A percentile compares a stretch with the other conserved stretches of the same genome.
Evolutionary conservation across 2,888 invertebrate genomes (phyloP).

Genomic region (Thecocarcelia acutangulata): DNA sequence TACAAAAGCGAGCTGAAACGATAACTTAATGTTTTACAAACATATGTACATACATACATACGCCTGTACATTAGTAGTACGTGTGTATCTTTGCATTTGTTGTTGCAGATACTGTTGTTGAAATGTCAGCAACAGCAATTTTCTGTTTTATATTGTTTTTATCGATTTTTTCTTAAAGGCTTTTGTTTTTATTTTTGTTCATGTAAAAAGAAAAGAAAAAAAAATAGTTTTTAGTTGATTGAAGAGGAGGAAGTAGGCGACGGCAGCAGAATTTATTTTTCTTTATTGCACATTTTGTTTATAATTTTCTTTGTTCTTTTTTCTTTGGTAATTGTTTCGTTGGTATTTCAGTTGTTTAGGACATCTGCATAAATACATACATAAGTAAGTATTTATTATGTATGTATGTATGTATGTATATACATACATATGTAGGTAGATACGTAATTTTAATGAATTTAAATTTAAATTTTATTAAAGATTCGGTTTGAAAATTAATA

Average conservation of each 20-base stretch:
- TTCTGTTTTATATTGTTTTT: constrained; percentile 59
- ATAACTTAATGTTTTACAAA: no score
- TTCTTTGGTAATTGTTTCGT: not conserved
- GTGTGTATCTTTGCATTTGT: not conserved
- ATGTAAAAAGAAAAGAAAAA: not conserved
- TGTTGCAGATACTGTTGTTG: constrained; percentile 42
- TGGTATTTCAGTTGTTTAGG: no score
- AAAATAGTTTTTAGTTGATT: constrained; percentile 46
- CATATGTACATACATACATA: not conserved
- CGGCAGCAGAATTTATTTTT: constrained; percentile 7
- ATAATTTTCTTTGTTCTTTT: constrained; percentile 10
- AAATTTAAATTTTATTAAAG: no score
- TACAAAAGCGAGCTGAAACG: not conserved
- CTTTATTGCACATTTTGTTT: constrained; percentile 21
- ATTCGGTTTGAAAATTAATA: no score
- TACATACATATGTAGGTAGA: no score
- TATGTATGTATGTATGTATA: constrained; percentile 6
- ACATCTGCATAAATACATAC: not conserved
- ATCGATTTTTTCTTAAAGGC: constrained; percentile 48
- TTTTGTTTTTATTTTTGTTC: constrained; percentile 6
- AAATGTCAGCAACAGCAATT: constrained; percentile 61
- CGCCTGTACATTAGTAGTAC: not conserved
- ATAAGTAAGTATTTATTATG: constrained; percentile 2
- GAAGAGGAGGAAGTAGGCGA: constrained; percentile 23
- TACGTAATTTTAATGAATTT: no score